Evolutionary conservation across 2,888 invertebrate genomes (phyloP).

Genomic region (Drosophila vallismaia): DNA sequence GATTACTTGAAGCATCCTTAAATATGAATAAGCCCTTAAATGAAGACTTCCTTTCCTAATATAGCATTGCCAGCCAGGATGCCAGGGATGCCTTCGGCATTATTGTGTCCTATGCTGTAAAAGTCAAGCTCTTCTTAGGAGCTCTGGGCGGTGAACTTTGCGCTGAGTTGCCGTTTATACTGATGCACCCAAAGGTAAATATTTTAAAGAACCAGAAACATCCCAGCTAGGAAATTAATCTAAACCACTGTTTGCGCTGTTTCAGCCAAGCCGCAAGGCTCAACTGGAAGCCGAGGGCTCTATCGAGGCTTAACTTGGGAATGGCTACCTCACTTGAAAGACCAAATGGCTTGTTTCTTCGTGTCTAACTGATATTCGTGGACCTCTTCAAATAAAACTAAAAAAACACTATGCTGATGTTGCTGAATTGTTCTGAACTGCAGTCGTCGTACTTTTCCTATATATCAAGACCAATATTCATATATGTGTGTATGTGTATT

Average conservation of each 20-base stretch:
- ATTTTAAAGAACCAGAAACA: background rate
- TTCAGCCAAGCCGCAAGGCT: slow-evolving; percentile 80
- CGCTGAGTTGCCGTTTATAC: slow-evolving; percentile 95
- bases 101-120: slow-evolving; percentile 97
- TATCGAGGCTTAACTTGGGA: slow-evolving; percentile 58
- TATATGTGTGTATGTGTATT: slow-evolving; percentile 78
- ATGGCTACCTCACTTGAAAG: slow-evolving; percentile 60
- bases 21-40: background rate
- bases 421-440: slow-evolving; percentile 78
- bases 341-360: slow-evolving; percentile 63
- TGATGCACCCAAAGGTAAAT: slow-evolving; percentile 94
- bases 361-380: slow-evolving; percentile 30
- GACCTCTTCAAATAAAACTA: slow-evolving; percentile 18
- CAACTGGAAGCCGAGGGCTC: slow-evolving; percentile 69
- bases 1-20: background rate
- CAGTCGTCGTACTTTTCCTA: slow-evolving; percentile 72
- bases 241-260: background rate
- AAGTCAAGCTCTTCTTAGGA: slow-evolving; percentile 96
- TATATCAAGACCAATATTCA: slow-evolving; percentile 47
- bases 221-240: background rate
- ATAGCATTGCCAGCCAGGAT: slow-evolving; percentile 89
- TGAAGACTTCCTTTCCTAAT: slow-evolving; percentile 8
- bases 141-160: slow-evolving; percentile 96
- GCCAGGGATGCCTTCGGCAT: slow-evolving; percentile 97
- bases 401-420: slow-evolving; percentile 59